phyloP scores from a whole-genome alignment of 2,797 vertebrate genomes.

The Coendou prehensilis region DNA sequence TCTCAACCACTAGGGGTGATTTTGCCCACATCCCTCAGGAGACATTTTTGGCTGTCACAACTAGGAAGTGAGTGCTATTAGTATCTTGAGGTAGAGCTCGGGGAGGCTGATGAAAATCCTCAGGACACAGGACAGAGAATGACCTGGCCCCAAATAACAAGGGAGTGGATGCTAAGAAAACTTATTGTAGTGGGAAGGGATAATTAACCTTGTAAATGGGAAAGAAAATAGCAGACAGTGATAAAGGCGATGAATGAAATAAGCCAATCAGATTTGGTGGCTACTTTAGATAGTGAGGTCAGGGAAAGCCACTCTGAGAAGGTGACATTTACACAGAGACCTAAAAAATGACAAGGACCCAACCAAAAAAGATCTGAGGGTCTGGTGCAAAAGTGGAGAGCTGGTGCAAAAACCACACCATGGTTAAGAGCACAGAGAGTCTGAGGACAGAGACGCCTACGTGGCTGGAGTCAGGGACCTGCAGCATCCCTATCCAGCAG shows the following conservation, averaged over 20 bases:
- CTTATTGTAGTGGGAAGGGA: not conserved
- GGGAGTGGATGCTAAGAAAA: not conserved
- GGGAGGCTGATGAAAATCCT: not conserved
- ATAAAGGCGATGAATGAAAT: not conserved
- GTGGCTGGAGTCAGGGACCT: not conserved
- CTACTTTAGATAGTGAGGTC: not conserved
- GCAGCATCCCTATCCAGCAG: accelerated
- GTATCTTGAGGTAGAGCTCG: accelerated
- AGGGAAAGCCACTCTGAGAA: not conserved
- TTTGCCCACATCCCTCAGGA: not conserved
- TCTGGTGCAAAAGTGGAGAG: not conserved
- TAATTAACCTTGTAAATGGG: not conserved
- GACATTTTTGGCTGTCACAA: not conserved
- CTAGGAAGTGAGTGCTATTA: not conserved
- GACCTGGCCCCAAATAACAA: not conserved
- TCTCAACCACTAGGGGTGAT: accelerated
- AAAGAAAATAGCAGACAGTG: not conserved
- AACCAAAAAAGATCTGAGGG: too few species aligned
- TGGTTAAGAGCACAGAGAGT: not conserved
- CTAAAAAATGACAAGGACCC: not conserved
- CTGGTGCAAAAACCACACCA: accelerated
- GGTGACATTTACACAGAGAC: not conserved
- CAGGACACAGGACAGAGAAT: not conserved
- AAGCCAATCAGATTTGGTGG: not conserved
- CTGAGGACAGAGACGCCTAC: not conserved